Evolutionary conservation across 2,797 vertebrate genomes (phyloP).

Genomic region (Coregonus ussuriensis): DNA sequence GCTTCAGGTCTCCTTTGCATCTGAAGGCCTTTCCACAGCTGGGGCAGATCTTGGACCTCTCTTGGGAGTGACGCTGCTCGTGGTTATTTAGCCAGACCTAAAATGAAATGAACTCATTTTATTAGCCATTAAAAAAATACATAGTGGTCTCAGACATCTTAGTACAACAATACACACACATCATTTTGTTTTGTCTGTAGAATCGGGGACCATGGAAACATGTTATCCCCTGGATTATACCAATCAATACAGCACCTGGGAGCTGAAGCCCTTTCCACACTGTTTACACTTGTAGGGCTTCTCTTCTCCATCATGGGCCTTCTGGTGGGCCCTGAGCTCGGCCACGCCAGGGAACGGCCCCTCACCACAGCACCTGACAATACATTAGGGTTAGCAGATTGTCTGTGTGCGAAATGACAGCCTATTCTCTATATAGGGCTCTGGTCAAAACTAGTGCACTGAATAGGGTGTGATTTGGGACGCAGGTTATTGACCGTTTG

Average conservation of each 20-base stretch:
- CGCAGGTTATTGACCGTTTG: too few relatives aligned
- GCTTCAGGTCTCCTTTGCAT: slow-evolving; percentile 74
- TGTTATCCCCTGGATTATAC: too few relatives aligned
- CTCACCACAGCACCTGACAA: slow-evolving; percentile 66
- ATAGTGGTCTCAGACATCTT: background rate
- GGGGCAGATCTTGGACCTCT: slow-evolving; percentile 67
- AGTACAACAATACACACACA: background rate
- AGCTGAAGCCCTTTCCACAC: slow-evolving; percentile 75
- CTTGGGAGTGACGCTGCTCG: slow-evolving; percentile 72
- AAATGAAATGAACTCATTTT: slow-evolving; percentile 7
- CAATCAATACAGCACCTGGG: slow-evolving; percentile 36
- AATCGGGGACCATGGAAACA: too few relatives aligned
- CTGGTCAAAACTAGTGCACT: background rate
- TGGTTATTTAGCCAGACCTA: slow-evolving; percentile 46
- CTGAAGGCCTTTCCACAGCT: slow-evolving; percentile 72
- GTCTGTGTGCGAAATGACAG: background rate
- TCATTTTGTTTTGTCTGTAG: background rate
- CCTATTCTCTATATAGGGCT: background rate
- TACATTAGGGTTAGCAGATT: background rate
- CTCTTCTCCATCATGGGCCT: slow-evolving; percentile 64
- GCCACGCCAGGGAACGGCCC: slow-evolving; percentile 74
- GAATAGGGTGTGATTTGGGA: background rate
- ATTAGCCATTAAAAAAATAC: slow-evolving; percentile 58
- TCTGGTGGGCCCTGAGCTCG: slow-evolving; percentile 74
- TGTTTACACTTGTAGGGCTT: slow-evolving; percentile 75